These are phyloP conservation scores for Drosophila lacicola DNA, from an alignment of 2,888 invertebrate species.

Conservation along the genomic window DNA sequence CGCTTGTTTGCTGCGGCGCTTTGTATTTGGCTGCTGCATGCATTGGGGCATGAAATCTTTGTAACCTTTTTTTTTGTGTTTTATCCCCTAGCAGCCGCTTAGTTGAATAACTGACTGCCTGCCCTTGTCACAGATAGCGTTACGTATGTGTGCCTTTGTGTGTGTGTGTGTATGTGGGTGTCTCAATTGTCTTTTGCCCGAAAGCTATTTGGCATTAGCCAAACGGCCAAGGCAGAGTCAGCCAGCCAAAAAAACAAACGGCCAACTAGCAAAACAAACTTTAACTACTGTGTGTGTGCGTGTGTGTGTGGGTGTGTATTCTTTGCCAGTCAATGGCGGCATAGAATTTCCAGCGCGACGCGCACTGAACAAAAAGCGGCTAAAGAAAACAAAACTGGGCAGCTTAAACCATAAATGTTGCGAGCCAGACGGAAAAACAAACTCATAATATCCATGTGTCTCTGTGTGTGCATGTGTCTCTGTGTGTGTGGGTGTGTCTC, in stretches of 20 bases:
- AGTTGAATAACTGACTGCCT: conserved; percentile 49
- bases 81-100: conserved; percentile 25
- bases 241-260: conserved; percentile 56
- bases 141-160: conserved; percentile 7
- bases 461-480: background rate
- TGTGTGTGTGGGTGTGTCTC: background rate
- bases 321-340: conserved; percentile 64
- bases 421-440: conserved; percentile 47
- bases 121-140: conserved; percentile 50
- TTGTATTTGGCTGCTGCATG: conserved; percentile 46
- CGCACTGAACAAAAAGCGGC: conserved; percentile 38
- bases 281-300: conserved; percentile 8
- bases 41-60: conserved; percentile 68
- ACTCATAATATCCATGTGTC: conserved; percentile 4
- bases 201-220: conserved; percentile 65
- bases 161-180: conserved; percentile 28
- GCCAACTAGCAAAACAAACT: conserved; percentile 53
- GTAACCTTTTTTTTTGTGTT: conserved; percentile 64
- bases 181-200: conserved; percentile 69
- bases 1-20: conserved; percentile 20
- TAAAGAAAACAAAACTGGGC: conserved; percentile 60
- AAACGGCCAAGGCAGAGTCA: conserved; percentile 54
- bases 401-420: conserved; percentile 67
- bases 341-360: conserved; percentile 63
- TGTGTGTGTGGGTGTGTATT: conserved; percentile 9